Evolutionary conservation across 2,797 vertebrate genomes (phyloP).

Genomic region (Bovichtus diacanthus): DNA sequence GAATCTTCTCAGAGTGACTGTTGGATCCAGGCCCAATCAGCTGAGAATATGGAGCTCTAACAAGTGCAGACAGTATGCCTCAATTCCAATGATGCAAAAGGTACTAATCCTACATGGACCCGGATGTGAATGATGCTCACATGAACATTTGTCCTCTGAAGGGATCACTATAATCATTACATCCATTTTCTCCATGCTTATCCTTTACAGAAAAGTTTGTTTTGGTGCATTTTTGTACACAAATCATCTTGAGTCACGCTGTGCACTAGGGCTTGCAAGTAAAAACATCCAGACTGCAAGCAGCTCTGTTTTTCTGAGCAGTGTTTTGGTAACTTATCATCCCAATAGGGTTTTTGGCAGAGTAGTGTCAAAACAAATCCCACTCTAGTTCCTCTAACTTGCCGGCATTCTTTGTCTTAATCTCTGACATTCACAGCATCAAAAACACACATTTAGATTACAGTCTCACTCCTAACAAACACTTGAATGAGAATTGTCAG

Average conservation of each 20-base stretch:
- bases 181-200: slow-evolving; percentile 3
- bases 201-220: not conserved
- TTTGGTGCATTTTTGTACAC: not conserved
- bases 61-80: slow-evolving; percentile 8
- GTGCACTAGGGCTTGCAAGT: not conserved
- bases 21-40: slow-evolving; percentile 67
- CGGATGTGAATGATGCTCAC: not conserved
- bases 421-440: not conserved
- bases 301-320: not conserved
- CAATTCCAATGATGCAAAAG: slow-evolving; percentile 16
- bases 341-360: not conserved
- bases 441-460: not conserved
- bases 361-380: slow-evolving; percentile 32
- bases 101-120: not conserved
- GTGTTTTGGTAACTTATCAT: slow-evolving; percentile 19
- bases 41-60: slow-evolving; percentile 45
- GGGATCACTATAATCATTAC: not conserved
- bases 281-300: slow-evolving; percentile 7
- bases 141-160: not conserved
- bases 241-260: not conserved
- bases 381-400: not conserved
- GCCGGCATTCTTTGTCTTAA: slow-evolving; percentile 1
- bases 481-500: slow-evolving; percentile 1
- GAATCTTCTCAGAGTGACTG: slow-evolving; percentile 68
- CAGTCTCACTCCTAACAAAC: not conserved